Evolutionary conservation across 2,797 vertebrate species (phyloP).

Genomic region (Poecilia gillii): DNA sequence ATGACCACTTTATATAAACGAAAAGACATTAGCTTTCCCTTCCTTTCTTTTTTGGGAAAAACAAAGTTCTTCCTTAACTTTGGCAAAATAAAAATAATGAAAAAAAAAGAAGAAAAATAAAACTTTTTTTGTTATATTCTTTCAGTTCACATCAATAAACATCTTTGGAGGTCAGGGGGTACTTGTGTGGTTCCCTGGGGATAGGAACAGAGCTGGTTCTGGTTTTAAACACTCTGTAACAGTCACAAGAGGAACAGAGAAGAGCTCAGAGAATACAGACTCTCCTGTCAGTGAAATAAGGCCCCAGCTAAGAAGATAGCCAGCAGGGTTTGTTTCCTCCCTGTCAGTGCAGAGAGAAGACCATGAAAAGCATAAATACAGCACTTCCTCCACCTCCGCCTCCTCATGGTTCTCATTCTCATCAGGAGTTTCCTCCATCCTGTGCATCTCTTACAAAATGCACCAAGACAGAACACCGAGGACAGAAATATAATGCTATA

Average conservation of each 20-base stretch:
- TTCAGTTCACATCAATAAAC: slow-evolving; percentile 39
- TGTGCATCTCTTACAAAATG: slow-evolving; percentile 38
- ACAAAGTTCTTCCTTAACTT: background rate
- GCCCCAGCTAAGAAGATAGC: slow-evolving; percentile 54
- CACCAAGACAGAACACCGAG: slow-evolving; percentile 19
- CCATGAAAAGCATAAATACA: slow-evolving; percentile 74
- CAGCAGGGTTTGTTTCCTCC: slow-evolving; percentile 65
- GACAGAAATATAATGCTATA: slow-evolving; percentile 5
- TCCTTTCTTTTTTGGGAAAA: background rate
- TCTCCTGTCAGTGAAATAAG: slow-evolving; percentile 67
- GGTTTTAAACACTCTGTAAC: slow-evolving; percentile 64
- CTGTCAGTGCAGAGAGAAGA: slow-evolving; percentile 71
- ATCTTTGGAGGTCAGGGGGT: slow-evolving; percentile 44
- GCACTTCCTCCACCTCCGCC: slow-evolving; percentile 65
- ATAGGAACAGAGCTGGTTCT: slow-evolving; percentile 58
- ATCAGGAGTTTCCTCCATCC: slow-evolving; percentile 39
- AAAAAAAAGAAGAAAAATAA: slow-evolving; percentile 13
- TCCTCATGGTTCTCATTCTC: slow-evolving; percentile 76
- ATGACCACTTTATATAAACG: background rate
- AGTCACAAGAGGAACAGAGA: slow-evolving; percentile 47
- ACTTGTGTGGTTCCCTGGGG: slow-evolving; percentile 40
- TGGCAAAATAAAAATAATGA: slow-evolving; percentile 12
- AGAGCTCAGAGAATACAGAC: slow-evolving; percentile 43
- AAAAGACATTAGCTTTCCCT: slow-evolving; percentile 1
- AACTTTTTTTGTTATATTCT: slow-evolving; percentile 14